Evolutionary conservation across 2,113 vertebrate genomes (phyloP).

Genomic region (Synchiropus splendidus): DNA sequence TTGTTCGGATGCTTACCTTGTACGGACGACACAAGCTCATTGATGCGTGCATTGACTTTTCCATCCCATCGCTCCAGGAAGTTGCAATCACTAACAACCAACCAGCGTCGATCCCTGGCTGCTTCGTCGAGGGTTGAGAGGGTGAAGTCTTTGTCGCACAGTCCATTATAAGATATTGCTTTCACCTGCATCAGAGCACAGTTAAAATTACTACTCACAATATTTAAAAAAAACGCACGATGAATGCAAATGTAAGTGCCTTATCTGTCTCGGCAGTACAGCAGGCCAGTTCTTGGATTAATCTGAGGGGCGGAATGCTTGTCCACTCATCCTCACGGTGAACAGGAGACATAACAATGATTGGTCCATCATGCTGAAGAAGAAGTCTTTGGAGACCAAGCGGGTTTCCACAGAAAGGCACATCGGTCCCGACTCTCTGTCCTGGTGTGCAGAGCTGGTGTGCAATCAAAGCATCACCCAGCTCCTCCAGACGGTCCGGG

Average conservation of each 20-base stretch:
- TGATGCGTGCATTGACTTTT: conserved; percentile 49
- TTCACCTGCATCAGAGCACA: conserved; percentile 37
- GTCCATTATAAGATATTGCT: conserved; percentile 39
- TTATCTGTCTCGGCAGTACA: conserved; percentile 18
- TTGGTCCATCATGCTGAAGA: conserved; percentile 42
- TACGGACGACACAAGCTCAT: conserved; percentile 30
- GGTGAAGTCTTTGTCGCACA: conserved; percentile 23
- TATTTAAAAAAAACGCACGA: background rate
- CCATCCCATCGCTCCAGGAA: conserved; percentile 66
- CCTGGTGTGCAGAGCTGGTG: conserved; percentile 52
- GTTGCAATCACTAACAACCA: conserved; percentile 76
- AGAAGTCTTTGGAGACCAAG: conserved; percentile 30
- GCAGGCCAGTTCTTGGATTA: conserved; percentile 58
- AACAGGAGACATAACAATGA: conserved; percentile 60
- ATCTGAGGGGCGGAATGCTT: conserved; percentile 55
- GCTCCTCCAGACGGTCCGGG: conserved; percentile 49
- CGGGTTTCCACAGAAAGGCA: conserved; percentile 23
- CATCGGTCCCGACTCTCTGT: conserved; percentile 3
- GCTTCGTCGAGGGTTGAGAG: conserved; percentile 43
- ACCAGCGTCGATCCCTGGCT: conserved; percentile 66
- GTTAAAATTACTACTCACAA: background rate
- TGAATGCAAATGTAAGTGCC: conserved; percentile 23
- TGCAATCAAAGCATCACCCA: conserved; percentile 54
- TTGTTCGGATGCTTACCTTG: conserved; percentile 24
- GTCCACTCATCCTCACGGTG: conserved; percentile 19